Base-by-base conservation (phyloP, 2,113 vertebrate genomes). In the Microcebus griseorufus region DNA sequence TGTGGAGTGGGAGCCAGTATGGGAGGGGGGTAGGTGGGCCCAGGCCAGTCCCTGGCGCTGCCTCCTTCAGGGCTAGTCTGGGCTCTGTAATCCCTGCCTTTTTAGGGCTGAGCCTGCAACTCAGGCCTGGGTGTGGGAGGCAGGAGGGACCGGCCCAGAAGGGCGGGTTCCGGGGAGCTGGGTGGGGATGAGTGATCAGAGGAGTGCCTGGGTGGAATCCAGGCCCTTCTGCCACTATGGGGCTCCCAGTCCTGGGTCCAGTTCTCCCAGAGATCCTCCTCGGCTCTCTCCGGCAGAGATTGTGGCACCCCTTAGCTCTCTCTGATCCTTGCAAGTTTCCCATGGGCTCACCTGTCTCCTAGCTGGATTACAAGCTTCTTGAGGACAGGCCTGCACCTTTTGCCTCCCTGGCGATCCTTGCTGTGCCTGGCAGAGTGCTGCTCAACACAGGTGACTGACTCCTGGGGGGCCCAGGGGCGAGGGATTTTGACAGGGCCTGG, bases 81-180 rank as follows among this genome's bases (percentile, higher is more conserved):
- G 86, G 72, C 14, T 69, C 73, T 93, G 90, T 39, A 91, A 97
- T 98, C 76, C 97, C 98, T 99, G 98, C 98, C 98, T 98, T 99
- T 99, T 99, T 99, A 99, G 98, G 98, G 95, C 84, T 97, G 98
- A 86, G 93, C 83, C 48, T 90, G 62, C 32, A 72, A 93, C 53
- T 84, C 93, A 1, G 65, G 88, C 64, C 37, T 62, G 39, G 25
- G 81, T 9, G 81, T 93, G n/a, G 64, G 87, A 91, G 69, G 62
- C 60, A 65, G 72, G 75, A 87, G 95, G 64, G 91, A 88, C 37
- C 29, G 42, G 83, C 18, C 55, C 39, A 42, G 69, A 9, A 87
- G 55, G 86, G 75, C 0, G 25, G 69, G 55, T 39, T 22, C 34
- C 11, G 0, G 3, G 48, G 60, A 87, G 37, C 34, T 6, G 13